These are phyloP conservation scores for Diphyllodes magnificus DNA, from an alignment of 2,113 vertebrate species.

Conservation along the genomic window DNA sequence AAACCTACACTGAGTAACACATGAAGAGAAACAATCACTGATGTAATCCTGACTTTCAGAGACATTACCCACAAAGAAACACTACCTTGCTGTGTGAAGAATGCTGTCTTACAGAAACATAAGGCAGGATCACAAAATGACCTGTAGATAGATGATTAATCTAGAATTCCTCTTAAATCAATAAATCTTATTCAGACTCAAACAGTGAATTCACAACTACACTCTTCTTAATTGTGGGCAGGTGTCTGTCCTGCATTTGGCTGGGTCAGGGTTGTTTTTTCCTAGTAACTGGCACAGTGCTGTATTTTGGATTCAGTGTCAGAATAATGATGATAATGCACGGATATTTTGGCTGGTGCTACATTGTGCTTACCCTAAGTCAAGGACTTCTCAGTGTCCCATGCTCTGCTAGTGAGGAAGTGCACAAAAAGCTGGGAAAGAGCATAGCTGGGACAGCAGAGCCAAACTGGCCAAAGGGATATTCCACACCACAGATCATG, in stretches of 20 bases:
- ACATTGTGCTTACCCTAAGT: neutral
- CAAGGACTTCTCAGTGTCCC: neutral
- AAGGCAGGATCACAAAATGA: neutral
- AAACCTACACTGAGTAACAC: neutral
- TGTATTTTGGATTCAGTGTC: neutral
- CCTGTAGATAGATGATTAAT: neutral
- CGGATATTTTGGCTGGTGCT: neutral
- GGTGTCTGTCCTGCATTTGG: neutral
- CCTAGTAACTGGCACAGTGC: too few relatives aligned
- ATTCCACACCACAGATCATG: neutral
- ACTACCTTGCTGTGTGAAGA: neutral
- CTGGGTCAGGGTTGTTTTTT: neutral
- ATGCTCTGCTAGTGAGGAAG: neutral
- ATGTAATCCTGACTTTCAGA: neutral
- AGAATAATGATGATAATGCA: neutral
- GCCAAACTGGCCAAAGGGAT: neutral
- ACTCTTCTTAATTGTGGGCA: neutral
- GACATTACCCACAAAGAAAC: neutral
- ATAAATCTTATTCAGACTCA: neutral
- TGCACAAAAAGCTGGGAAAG: neutral
- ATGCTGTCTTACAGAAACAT: neutral
- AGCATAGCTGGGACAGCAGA: neutral
- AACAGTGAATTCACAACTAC: neutral
- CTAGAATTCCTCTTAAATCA: neutral
- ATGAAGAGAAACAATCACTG: neutral